A percentile compares a stretch with the other conserved stretches of the same genome.
These are phyloP conservation scores for Coregonus sp. DNA, from an alignment of 2,797 vertebrate species.

Conservation along the genomic window DNA sequence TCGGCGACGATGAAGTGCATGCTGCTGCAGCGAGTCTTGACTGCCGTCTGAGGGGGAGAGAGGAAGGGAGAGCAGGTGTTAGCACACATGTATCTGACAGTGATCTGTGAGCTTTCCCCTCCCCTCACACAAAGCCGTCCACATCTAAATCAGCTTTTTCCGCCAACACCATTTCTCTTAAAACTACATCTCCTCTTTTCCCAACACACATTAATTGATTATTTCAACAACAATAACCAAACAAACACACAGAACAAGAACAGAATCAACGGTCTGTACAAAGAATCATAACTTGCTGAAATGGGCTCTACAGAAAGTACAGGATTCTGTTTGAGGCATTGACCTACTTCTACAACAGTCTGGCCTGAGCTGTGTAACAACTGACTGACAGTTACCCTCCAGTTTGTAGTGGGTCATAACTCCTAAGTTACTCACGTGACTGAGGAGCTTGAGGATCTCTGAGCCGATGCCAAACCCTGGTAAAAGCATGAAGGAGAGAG, in stretches of 20 bases:
- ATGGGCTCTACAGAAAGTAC: no score
- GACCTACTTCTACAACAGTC: no score
- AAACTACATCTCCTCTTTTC: no score
- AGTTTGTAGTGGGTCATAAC: neutral
- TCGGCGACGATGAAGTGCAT: slow-evolving; percentile 96
- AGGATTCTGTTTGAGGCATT: no score
- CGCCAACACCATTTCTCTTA: no score
- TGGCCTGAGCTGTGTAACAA: no score
- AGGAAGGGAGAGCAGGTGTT: neutral
- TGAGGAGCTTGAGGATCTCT: slow-evolving; percentile 90
- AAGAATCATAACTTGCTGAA: no score
- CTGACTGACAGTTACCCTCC: neutral
- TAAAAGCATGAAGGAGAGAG: neutral
- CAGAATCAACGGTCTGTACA: no score
- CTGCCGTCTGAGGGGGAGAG: slow-evolving; percentile 78
- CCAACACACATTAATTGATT: no score
- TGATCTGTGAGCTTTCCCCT: neutral
- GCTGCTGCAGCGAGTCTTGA: slow-evolving; percentile 89
- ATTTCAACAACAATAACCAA: no score
- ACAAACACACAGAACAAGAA: no score
- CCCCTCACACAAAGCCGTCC: neutral
- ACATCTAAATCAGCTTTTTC: no score
- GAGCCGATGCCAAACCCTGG: slow-evolving; percentile 93
- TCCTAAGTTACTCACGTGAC: slow-evolving; percentile 77
- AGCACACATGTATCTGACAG: neutral